Evolutionary conservation across 2,113 vertebrate genomes (phyloP), one percentile per base, ranked within the genome.

Genomic region (Myotis brandtii): DNA sequence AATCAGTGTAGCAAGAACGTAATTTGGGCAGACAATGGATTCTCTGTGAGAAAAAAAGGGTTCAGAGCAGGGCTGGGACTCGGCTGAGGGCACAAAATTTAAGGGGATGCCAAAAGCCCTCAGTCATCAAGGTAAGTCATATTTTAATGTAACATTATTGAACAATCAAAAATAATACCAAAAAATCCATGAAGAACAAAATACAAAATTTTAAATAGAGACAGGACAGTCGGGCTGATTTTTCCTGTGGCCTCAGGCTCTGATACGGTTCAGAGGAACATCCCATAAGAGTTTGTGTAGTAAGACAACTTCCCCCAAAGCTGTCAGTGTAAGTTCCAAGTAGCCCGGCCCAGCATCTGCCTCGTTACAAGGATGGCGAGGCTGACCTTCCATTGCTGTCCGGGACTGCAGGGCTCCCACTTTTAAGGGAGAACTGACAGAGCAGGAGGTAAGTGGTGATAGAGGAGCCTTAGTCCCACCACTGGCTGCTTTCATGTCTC

Each of bases 141-240:
- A 50, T 64, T 80, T 75, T 76, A 81, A 88, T 85, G 23, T 37
- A 73, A 72, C 87, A 56, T 40, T 50, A 52, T 72, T 86, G 66
- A 81, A 82, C n/a, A 83, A 59, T 82, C 23, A 86, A 95, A 91
- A 75, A 79, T 40, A 84, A 40, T 83, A 64, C 16, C 20, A 50
- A 54, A 66, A 75, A 37, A 18, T 37, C 6, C 46, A 66, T 16
- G 4, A 50, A 86, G 52, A 93, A 48, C 46, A 87, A 96, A 89
- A 86, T 69, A 9, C 16, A 85, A 72, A 30, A 17, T 11, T 56
- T 72, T 88, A 93, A 80, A 16, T 66, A 85, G 84, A 93, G 40
- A 46, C 21, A 56, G 30, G 12, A 52, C 85, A 27, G 10, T 21
- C 14, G 56, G 66, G n/a, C 52, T 50, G 10, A 52, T 79, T 76